These are phyloP conservation scores for Larimichthys crocea DNA, from an alignment of 2,113 vertebrate species.

Conservation along the genomic window DNA sequence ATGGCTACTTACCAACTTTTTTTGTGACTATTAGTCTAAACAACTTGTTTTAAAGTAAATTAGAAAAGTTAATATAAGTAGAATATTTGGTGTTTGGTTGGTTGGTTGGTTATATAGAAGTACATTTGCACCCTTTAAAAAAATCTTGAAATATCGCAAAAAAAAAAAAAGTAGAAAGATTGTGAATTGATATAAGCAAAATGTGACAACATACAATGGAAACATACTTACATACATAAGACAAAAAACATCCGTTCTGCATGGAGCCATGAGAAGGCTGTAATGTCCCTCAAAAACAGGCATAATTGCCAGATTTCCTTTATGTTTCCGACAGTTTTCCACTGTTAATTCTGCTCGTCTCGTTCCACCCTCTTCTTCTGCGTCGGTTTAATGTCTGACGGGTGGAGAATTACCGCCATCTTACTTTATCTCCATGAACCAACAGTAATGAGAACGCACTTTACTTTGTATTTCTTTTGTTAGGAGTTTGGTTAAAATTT, in stretches of 20 bases:
- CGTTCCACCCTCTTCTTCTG: background rate
- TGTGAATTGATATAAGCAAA: background rate
- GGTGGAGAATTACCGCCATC: background rate
- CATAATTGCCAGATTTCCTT: background rate
- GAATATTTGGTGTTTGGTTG: too few species aligned
- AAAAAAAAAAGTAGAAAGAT: background rate
- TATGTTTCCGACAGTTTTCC: too few species aligned
- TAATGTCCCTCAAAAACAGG: background rate
- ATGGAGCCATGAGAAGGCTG: background rate
- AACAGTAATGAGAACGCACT: background rate
- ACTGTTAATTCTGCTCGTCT: background rate
- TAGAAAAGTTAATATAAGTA: background rate
- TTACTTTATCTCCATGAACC: background rate
- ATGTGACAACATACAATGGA: background rate
- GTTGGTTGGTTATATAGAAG: too few species aligned
- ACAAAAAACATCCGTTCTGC: background rate
- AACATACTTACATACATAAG: background rate
- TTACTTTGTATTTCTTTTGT: background rate
- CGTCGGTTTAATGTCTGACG: background rate
- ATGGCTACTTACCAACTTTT: background rate
- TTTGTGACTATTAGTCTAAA: too few species aligned
- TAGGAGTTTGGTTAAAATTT: background rate
- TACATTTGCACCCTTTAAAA: too few species aligned
- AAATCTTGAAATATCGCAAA: too few species aligned
- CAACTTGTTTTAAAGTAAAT: too few species aligned